These are phyloP conservation scores for Scrobipalpa atriplicella DNA, from an alignment of 2,888 invertebrate genomes.

Conservation along the genomic window DNA sequence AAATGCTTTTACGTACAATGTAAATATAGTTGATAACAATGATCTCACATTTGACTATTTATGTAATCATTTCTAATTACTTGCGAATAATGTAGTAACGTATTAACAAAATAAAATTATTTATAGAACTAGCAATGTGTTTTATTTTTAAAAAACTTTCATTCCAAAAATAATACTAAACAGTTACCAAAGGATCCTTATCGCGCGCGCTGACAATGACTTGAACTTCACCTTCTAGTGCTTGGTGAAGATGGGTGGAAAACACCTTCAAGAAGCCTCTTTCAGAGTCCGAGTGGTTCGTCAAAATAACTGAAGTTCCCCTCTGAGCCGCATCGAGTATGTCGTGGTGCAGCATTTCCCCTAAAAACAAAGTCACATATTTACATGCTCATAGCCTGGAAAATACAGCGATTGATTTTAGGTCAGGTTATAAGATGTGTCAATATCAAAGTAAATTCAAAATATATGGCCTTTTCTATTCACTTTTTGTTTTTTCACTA, in stretches of 20 bases:
- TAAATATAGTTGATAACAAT: constrained; percentile 54
- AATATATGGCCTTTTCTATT: too few species aligned
- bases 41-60: constrained; percentile 67
- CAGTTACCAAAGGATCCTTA: constrained; percentile 89
- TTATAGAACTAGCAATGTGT: constrained; percentile 34
- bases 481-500: too few species aligned
- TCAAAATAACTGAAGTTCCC: constrained; percentile 91
- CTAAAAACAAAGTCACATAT: constrained; percentile 42
- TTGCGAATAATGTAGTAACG: constrained; percentile 35
- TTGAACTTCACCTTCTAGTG: constrained; percentile 77
- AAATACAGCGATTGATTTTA: too few species aligned
- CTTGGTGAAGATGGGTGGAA: constrained; percentile 55
- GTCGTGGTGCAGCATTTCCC: constrained; percentile 98
- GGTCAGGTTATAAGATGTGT: too few species aligned
- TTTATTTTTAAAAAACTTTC: constrained; percentile 32
- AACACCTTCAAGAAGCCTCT: constrained; percentile 91
- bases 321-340: constrained; percentile 92
- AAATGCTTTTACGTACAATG: constrained; percentile 31
- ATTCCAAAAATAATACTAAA: constrained; percentile 65
- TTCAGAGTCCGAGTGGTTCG: constrained; percentile 97
- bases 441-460: too few species aligned
- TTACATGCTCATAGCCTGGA: too few species aligned
- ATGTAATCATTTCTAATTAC: constrained; percentile 40
- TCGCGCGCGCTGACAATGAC: constrained; percentile 88
- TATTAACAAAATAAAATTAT: constrained; percentile 37